phyloP scores from a whole-genome alignment of 2,113 vertebrate species.

The Ochotona curzoniae region DNA sequence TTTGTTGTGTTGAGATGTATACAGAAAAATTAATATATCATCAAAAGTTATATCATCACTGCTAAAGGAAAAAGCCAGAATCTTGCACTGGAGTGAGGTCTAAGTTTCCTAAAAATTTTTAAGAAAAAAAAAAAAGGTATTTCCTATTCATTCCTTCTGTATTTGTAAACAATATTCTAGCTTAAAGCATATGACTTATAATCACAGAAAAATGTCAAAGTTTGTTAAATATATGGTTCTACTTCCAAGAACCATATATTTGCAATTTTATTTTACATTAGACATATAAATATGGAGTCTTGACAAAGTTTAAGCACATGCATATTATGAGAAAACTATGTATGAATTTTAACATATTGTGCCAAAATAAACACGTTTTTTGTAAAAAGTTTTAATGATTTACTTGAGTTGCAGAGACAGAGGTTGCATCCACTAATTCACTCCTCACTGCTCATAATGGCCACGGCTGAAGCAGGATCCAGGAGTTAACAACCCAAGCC shows the following conservation, averaged over 20 bases:
- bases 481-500: too few species aligned
- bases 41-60: not conserved
- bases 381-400: too few species aligned
- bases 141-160: not conserved
- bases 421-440: too few species aligned
- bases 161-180: constrained; percentile 1
- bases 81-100: not conserved
- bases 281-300: too few species aligned
- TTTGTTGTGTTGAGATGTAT: not conserved
- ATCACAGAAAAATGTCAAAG: not conserved
- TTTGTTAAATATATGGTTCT: not conserved
- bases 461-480: too few species aligned
- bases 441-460: too few species aligned
- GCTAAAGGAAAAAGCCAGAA: not conserved
- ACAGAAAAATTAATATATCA: not conserved
- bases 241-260: not conserved
- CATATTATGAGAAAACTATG: too few species aligned
- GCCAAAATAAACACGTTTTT: too few species aligned
- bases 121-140: not conserved
- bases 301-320: too few species aligned
- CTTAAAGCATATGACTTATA: not conserved
- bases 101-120: not conserved
- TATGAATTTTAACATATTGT: too few species aligned
- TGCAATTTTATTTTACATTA: not conserved
- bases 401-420: too few species aligned